These are phyloP conservation scores for Thunnus albacares DNA, from an alignment of 2,797 vertebrate genomes.

Conservation along the genomic window DNA sequence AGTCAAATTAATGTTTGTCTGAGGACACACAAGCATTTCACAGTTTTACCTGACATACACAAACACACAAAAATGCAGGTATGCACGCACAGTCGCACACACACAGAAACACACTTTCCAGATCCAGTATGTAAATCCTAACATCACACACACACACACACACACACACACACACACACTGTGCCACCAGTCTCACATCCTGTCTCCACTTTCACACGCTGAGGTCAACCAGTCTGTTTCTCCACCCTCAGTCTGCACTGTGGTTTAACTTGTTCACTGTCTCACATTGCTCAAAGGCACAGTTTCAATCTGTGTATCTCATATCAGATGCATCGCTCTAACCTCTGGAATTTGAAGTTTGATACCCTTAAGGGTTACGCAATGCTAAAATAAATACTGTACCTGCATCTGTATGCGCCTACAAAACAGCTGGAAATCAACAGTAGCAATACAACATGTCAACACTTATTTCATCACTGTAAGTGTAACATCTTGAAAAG, in stretches of 20 bases:
- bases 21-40: conserved; percentile 36
- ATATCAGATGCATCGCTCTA: background rate
- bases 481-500: background rate
- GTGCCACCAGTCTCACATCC: conserved; percentile 14
- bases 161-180: conserved; percentile 1
- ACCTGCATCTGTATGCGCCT: background rate
- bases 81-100: background rate
- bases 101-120: background rate
- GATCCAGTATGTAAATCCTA: background rate
- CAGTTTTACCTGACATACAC: conserved; percentile 20
- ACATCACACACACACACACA: conserved; percentile 3
- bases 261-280: conserved; percentile 2
- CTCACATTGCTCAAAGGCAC: conserved; percentile 44
- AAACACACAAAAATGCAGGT: background rate
- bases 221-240: conserved; percentile 35
- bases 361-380: background rate
- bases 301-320: background rate
- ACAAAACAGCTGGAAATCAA: background rate
- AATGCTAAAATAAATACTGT: background rate
- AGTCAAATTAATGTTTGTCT: conserved; percentile 45
- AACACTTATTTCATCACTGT: background rate
- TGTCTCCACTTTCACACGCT: conserved; percentile 42
- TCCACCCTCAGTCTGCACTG: conserved; percentile 43
- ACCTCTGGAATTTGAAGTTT: background rate
- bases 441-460: background rate